Percentiles rank a stretch among this genome's conserved stretches.
These are phyloP conservation scores for Calidris pygmaea DNA, from an alignment of 2,113 vertebrate species.

Conservation along the genomic window DNA sequence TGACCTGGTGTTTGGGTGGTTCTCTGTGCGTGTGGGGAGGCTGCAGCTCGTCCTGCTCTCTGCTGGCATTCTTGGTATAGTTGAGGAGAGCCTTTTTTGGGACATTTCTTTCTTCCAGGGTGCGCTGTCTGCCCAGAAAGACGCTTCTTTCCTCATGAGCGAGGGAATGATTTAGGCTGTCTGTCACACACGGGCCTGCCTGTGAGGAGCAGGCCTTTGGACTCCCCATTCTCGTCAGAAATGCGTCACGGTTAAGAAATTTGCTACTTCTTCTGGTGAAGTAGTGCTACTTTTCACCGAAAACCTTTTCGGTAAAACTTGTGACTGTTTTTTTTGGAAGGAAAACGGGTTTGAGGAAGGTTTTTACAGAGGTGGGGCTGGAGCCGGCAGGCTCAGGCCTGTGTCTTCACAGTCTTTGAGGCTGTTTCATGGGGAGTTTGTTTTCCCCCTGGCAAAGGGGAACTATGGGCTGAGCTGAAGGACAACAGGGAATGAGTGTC, in stretches of 20 bases:
- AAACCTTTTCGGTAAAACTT: background rate
- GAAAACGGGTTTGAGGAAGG: background rate
- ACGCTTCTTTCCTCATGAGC: rapidly evolving
- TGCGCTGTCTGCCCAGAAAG: rapidly evolving
- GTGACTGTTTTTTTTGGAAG: rapidly evolving
- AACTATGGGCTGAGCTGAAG: background rate
- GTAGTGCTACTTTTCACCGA: background rate
- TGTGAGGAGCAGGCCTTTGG: no score
- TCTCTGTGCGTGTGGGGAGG: rapidly evolving
- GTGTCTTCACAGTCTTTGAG: rapidly evolving
- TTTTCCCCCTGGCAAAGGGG: background rate
- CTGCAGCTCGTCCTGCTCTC: background rate
- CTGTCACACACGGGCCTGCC: rapidly evolving
- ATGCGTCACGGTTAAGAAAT: background rate
- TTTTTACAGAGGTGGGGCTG: rapidly evolving
- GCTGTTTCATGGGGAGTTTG: rapidly evolving
- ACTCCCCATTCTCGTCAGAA: rapidly evolving
- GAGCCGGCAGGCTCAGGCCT: background rate
- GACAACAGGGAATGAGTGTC: rapidly evolving
- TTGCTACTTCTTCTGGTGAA: background rate
- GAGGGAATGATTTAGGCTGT: background rate
- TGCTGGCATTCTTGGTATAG: background rate
- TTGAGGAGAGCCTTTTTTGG: background rate
- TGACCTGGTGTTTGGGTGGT: background rate
- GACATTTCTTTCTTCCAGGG: background rate